Conservation (phyloP, 92 coral and sea anemone genomes). For the Zoanthus sociatus region DNA sequence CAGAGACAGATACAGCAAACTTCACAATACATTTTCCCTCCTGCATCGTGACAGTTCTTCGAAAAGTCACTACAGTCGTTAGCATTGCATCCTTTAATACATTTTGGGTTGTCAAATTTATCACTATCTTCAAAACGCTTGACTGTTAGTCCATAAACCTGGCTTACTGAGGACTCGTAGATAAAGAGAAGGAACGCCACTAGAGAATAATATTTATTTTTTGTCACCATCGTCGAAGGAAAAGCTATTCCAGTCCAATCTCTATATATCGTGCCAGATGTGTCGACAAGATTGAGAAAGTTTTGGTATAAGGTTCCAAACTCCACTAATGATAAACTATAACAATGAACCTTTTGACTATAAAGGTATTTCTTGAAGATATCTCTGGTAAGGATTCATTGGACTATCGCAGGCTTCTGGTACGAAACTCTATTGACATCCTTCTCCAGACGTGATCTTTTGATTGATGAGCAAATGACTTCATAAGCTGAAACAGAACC, state of each 20-base stretch:
- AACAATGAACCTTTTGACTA: neutral
- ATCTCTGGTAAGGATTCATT: neutral
- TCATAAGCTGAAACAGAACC: slow-evolving; percentile 18
- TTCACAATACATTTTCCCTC: slow-evolving; percentile 17
- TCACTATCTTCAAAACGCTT: slow-evolving; percentile 32
- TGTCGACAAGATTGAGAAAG: neutral
- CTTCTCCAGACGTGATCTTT: slow-evolving; percentile 17
- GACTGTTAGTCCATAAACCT: slow-evolving; percentile 2
- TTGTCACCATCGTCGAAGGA: neutral
- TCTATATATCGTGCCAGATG: neutral
- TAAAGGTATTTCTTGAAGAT: neutral
- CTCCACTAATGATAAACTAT: neutral
- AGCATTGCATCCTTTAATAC: slow-evolving; percentile 2
- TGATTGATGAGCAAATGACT: slow-evolving; percentile 32
- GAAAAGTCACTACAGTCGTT: neutral
- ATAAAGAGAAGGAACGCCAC: slow-evolving; percentile 12
- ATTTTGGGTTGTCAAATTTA: slow-evolving; percentile 29
- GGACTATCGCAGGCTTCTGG: neutral
- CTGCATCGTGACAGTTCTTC: slow-evolving; percentile 22
- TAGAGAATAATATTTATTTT: neutral
- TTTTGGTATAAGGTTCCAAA: neutral
- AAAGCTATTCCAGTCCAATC: neutral
- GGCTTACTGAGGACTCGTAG: neutral
- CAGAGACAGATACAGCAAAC: slow-evolving; percentile 24
- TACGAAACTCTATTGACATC: neutral